phyloP scores from a whole-genome alignment of 1,140 invertebrate species.

The Vollenhovia emeryi region DNA sequence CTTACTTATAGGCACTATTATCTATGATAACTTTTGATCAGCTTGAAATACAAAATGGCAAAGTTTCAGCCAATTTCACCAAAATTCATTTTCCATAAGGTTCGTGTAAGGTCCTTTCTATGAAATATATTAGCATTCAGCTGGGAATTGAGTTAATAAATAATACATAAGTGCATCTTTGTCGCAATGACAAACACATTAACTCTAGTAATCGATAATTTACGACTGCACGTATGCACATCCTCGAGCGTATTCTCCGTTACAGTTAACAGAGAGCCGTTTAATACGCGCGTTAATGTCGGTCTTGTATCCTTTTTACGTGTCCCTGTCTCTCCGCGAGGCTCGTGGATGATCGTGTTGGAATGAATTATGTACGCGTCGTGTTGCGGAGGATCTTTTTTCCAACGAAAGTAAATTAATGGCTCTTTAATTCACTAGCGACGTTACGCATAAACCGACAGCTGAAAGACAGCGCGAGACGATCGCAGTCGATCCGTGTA shows the following conservation, averaged over 20 bases:
- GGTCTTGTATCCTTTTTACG: not conserved
- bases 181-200: constrained; percentile 22
- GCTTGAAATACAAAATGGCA: too few relatives aligned
- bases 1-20: too few relatives aligned
- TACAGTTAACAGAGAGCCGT: not conserved
- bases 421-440: constrained; percentile 21
- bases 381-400: not conserved
- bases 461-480: constrained; percentile 50
- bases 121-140: too few relatives aligned
- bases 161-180: not conserved
- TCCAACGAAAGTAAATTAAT: constrained; percentile 44
- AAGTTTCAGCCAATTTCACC: too few relatives aligned
- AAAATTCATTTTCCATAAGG: too few relatives aligned
- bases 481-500: constrained; percentile 52
- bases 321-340: not conserved
- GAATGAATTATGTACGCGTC: constrained; percentile 34
- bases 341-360: not conserved
- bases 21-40: too few relatives aligned
- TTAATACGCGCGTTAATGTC: constrained; percentile 25
- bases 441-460: constrained; percentile 56
- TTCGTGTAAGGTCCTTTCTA: too few relatives aligned
- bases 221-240: not conserved
- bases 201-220: constrained; percentile 5
- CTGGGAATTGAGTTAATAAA: not conserved
- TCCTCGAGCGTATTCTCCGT: not conserved